A percentile compares a stretch with the other conserved stretches of the same genome.
phyloP scores from a whole-genome alignment of 2,113 vertebrate species.

The Potamarius usumacintae region DNA sequence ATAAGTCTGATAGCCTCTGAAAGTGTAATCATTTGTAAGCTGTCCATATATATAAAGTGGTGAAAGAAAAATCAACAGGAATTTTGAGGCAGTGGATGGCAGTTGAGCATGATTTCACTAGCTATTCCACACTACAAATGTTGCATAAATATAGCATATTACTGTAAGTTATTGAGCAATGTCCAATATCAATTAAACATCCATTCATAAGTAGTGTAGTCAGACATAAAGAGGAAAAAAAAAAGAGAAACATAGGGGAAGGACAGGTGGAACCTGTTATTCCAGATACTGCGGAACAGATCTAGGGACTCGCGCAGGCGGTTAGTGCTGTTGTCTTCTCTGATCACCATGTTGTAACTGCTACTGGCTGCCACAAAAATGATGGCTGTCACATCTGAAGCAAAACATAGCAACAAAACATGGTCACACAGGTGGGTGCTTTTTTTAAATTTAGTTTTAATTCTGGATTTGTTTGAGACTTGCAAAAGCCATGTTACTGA shows the following conservation, averaged over 20 bases:
- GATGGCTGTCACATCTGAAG: conserved; percentile 91
- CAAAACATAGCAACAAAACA: neutral
- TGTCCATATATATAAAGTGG: neutral
- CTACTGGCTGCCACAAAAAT: conserved; percentile 97
- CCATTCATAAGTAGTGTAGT: neutral
- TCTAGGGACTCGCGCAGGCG: conserved; percentile 91
- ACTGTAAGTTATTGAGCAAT: neutral
- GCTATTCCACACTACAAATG: neutral
- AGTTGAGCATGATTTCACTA: neutral
- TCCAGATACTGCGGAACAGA: conserved; percentile 98
- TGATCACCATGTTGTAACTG: conserved; percentile 99
- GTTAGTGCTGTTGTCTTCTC: conserved; percentile 97
- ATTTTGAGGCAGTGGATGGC: neutral
- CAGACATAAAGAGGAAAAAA: neutral
- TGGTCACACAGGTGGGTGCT: neutral
- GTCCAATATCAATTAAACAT: neutral
- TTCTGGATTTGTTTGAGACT: neutral
- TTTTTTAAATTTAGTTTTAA: neutral
- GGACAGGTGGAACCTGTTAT: conserved; percentile 78
- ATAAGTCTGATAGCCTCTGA: neutral
- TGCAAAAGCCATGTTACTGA: neutral
- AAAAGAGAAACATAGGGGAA: neutral
- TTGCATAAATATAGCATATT: neutral
- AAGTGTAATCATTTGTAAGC: neutral
- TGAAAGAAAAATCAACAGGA: neutral